Evolutionary conservation across 2,888 invertebrate species (phyloP), one percentile per base, ranked within the genome.

Genomic region (Fragum fragum): DNA sequence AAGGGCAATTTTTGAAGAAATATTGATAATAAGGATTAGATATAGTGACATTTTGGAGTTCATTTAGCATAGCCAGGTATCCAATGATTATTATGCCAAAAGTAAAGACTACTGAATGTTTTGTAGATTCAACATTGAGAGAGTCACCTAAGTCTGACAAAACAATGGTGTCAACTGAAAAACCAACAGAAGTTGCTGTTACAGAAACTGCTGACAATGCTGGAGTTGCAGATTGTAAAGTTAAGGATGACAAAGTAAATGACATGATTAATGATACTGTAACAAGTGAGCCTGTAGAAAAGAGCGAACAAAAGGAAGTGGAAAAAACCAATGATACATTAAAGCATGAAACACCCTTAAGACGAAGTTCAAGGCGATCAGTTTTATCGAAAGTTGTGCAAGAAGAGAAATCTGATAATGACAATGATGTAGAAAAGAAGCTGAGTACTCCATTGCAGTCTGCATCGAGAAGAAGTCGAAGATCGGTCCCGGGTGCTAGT

Each of bases 321-420:
- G 52, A 70, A 9, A 47, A 47, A 14, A 18, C 5, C 5, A 14
- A 47, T 2, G 14, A 47, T 18, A 3, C 5, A n/a, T n/a, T 16
- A 68, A 39, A 47, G 39, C 36, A 26, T 29, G 52, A 39, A 42
- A 39, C 53, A 28, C 61, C 69, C 21, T 36, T 73, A 21, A 73
- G 77, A 72, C 71, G 76, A 76, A 80, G 68, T 39, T 73, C 76
- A 21, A 73, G 83, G 52, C 42, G 76, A 26, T 78, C 82, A n/a
- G 42, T 78, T 42, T 47, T 57, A 39, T 73, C 68, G 23, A 23
- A 21, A 55, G 32, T 32, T 72, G 42, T 47, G n/a, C 47, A 16
- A 36, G 61, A 74, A 9, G 52, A 69, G 18, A 52, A 29, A 26
- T 42, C 61, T 16, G 69, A 69, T 3, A 68, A 11, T 14, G 68